Evolutionary conservation across 1,140 invertebrate genomes (phyloP).

Genomic region (Meloidogyne floridensis): DNA sequence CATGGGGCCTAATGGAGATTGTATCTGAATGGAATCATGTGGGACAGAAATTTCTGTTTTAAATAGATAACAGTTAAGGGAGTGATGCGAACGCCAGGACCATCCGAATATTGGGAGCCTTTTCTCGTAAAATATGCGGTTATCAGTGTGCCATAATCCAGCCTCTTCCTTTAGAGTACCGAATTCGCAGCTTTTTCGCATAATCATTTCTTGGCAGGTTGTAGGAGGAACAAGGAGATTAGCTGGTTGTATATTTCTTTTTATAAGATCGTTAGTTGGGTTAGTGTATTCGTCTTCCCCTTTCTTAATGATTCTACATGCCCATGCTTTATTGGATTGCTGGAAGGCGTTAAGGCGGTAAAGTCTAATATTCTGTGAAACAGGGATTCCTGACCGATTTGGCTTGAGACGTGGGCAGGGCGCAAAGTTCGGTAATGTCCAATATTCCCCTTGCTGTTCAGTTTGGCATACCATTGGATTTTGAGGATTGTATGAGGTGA

Average conservation of each 20-base stretch:
- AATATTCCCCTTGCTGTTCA: neutral
- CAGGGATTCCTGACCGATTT: neutral
- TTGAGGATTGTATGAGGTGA: neutral
- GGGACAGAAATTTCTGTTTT: conserved; percentile 6
- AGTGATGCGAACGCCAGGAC: neutral
- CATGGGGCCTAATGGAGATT: neutral
- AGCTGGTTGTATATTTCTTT: neutral
- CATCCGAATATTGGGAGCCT: neutral
- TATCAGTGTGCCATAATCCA: neutral
- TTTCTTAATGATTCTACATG: conserved; percentile 11
- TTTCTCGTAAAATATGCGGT: neutral
- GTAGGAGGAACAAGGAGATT: neutral
- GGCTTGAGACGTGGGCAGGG: neutral
- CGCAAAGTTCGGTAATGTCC: neutral
- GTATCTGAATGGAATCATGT: neutral
- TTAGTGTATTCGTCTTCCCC: conserved; percentile 7
- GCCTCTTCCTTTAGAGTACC: neutral
- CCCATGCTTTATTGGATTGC: neutral
- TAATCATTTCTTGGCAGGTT: neutral
- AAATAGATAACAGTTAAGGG: neutral
- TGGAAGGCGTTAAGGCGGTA: conserved; percentile 14
- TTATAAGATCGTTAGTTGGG: conserved; percentile 1
- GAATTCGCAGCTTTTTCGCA: neutral
- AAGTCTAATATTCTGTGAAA: neutral
- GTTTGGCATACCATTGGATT: conserved; percentile 14